Percentiles rank a stretch among this genome's conserved stretches.
Conservation (phyloP, 2,888 invertebrate species). For the Dysmachus trigonus region DNA sequence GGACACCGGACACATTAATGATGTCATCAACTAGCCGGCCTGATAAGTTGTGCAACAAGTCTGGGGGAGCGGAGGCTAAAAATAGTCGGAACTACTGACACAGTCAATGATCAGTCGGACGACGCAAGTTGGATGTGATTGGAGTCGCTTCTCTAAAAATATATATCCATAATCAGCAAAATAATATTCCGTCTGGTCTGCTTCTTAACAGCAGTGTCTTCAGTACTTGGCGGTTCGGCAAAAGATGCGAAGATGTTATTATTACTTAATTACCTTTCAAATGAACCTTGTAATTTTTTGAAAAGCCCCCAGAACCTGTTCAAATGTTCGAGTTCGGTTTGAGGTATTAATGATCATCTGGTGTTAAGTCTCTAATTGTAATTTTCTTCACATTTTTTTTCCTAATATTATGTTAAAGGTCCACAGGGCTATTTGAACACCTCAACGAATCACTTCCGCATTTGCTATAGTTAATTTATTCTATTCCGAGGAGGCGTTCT, state of each 20-base stretch:
- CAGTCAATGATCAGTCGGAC: neutral
- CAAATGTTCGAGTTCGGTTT: neutral
- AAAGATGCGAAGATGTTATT: neutral
- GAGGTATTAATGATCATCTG: neutral
- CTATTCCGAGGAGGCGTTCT: neutral
- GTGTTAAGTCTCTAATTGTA: neutral
- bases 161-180: neutral
- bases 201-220: neutral
- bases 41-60: neutral
- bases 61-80: neutral
- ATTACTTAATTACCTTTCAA: neutral
- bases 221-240: neutral
- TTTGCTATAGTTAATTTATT: neutral
- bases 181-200: neutral
- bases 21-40: neutral
- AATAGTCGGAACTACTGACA: neutral
- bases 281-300: neutral
- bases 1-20: constrained; percentile 4
- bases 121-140: neutral
- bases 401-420: neutral
- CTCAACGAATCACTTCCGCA: neutral
- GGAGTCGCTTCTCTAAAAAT: neutral
- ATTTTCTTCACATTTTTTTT: neutral
- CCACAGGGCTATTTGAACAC: neutral
- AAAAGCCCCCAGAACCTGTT: neutral